Percentiles rank a stretch among this genome's conserved stretches.
Evolutionary conservation across 2,888 invertebrate genomes (phyloP).

Genomic region (Melipona bicolor): DNA sequence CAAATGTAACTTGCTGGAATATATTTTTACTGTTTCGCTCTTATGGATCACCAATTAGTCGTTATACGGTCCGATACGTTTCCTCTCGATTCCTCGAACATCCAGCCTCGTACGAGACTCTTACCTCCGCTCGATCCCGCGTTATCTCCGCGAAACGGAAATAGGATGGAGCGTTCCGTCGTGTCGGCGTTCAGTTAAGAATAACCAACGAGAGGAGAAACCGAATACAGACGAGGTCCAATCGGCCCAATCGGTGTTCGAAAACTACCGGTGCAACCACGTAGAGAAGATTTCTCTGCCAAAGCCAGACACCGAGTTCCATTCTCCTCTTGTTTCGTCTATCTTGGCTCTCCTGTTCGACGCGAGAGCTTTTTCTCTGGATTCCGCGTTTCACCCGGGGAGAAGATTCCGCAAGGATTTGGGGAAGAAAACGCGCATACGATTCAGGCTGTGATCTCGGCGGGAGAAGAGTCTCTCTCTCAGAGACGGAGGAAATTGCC

Average conservation of each 20-base stretch:
- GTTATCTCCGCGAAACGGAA: slow-evolving; percentile 44
- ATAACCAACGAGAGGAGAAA: slow-evolving; percentile 35
- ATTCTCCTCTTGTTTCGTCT: slow-evolving; percentile 41
- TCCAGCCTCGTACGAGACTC: background rate
- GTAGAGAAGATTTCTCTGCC: slow-evolving; percentile 29
- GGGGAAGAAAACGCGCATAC: slow-evolving; percentile 4
- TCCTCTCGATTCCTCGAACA: background rate
- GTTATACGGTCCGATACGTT: background rate
- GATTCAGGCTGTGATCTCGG: slow-evolving; percentile 12
- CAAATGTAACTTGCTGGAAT: too few species aligned
- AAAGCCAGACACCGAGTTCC: slow-evolving; percentile 13
- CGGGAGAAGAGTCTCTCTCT: background rate
- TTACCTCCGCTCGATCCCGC: background rate
- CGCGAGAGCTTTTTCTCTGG: background rate
- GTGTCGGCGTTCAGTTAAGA: slow-evolving; percentile 33
- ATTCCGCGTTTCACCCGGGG: background rate
- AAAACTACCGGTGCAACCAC: slow-evolving; percentile 6
- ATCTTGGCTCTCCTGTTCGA: background rate
- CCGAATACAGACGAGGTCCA: slow-evolving; percentile 26
- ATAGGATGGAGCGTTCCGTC: slow-evolving; percentile 34
- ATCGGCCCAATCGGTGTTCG: slow-evolving; percentile 29
- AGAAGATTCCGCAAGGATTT: slow-evolving; percentile 23
- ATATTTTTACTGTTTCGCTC: background rate
- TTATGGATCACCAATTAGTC: slow-evolving; percentile 32
- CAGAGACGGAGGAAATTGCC: background rate